Evolutionary conservation across 64 coral and sea anemone genomes (phyloP), one percentile per base, ranked within the genome.

Genomic region (Pachyseris speciosa): DNA sequence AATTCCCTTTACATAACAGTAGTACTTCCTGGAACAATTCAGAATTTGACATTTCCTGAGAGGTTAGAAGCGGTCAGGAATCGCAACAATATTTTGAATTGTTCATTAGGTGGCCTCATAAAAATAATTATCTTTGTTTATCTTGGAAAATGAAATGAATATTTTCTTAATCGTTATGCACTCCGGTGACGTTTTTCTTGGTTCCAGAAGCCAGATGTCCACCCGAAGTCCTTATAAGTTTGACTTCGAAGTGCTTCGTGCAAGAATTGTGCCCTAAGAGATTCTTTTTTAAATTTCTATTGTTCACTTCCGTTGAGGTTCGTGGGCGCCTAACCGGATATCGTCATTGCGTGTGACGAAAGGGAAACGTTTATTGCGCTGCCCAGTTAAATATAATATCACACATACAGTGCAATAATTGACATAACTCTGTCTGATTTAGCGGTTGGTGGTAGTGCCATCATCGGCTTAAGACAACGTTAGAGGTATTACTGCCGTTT

Each of bases 51-150:
- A 80, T 55, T 59, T 81, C 77, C 77, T 81, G 17, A 34, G 7
- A 13, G 77, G 34, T 81, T 81, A 22, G 22, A 17, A 26, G n/a
- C 36, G 15, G 11, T 25, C 2, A 37, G 51, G 27, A 58, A 22
- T 60, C 2, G 20, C 4, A 9, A 28, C 74, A 60, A 81, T 81
- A 81, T 81, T 78, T 81, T 58, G 36, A 81, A 81, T 81, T 25
- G 77, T 61, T 41, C 51, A 37, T 58, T 40, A 47, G 2, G 8
- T 76, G 73, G 51, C 5, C 73, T 76, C 42, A 76, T 76, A 60
- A 61, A 63, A 37, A 81, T 63, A 15, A 7, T 37, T 60, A 81
- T 63, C 53, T 39, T n/a, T 63, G 37, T 41, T 81, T 81, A 38
- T 30, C 52, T 7, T 9, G 36, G 32, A 53, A 81, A 76, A 61